These are phyloP conservation scores for Poecilia gillii DNA, from an alignment of 2,797 vertebrate genomes.

Conservation along the genomic window DNA sequence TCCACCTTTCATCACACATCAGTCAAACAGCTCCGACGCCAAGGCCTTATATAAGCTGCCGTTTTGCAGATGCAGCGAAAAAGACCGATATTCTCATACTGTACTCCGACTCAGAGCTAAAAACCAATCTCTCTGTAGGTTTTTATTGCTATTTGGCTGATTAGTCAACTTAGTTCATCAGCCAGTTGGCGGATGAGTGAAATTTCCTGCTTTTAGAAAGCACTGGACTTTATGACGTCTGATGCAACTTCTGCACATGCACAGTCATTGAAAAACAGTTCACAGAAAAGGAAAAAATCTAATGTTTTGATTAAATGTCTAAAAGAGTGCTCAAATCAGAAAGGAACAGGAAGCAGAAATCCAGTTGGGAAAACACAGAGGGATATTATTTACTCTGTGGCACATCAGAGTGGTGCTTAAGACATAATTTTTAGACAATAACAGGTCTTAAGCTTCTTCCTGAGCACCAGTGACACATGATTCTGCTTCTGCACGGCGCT, in stretches of 20 bases:
- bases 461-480: constrained; percentile 54
- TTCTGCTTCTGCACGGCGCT: constrained; percentile 41
- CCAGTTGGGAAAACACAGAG: constrained; percentile 32
- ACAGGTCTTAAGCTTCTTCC: constrained; percentile 66
- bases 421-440: constrained; percentile 68
- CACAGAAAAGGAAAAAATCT: background rate
- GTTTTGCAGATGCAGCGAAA: constrained; percentile 57
- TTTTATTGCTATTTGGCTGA: constrained; percentile 30
- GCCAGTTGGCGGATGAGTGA: constrained; percentile 17
- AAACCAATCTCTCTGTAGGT: constrained; percentile 23
- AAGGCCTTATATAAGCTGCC: constrained; percentile 56
- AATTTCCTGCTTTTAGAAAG: constrained; percentile 22
- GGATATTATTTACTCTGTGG: constrained; percentile 58
- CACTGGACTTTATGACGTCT: background rate
- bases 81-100: constrained; percentile 41
- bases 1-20: constrained; percentile 38
- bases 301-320: constrained; percentile 12
- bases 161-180: constrained; percentile 15
- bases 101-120: constrained; percentile 38
- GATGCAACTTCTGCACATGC: constrained; percentile 14
- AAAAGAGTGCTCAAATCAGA: constrained; percentile 35
- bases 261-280: constrained; percentile 12
- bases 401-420: constrained; percentile 63
- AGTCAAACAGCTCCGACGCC: constrained; percentile 20
- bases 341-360: constrained; percentile 62